Evolutionary conservation across 1,140 invertebrate genomes (phyloP), one percentile per base, ranked within the genome.

Genomic region (Episyrphus balteatus): DNA sequence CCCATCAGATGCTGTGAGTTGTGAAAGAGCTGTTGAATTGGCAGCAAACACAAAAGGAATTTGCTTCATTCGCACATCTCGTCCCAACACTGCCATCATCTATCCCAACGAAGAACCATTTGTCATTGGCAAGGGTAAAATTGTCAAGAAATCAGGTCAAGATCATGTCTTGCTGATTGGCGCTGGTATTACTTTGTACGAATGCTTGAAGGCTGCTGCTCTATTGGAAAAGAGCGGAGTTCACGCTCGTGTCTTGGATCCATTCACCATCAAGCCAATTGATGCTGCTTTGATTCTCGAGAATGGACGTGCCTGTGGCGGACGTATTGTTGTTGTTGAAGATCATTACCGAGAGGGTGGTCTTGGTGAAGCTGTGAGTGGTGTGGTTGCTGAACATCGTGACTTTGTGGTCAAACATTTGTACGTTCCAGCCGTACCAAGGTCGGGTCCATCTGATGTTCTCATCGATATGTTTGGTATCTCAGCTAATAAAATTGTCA

Each of bases 21-120:
- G 83, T 19, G 96, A 99, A 72, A 76, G 92, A 42, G 89, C 95
- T 1, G 83, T 92, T 26, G 95, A 99, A 74, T 62, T 99, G 44
- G 93, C 95, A 14, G 95, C 95, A 47, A 98, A 98, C 64, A 95
- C 86, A 2, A 82, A 85, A 55, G 96, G 96, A 30, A 84, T 99
- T 56, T 94, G 90, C 59, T 99, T 95, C 71, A 93, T 97, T 56
- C 80, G 97, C 52, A 96, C 92, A 33, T 96, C 92, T 31, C 77
- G 97, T 18, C 94, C 96, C 39, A 86, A 85, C 53, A 93, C 90
- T 1, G 66, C 82, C 26, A 79, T 98, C 30, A 68, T 99, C 18
- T 99, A 99, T 68, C 73, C 79, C 32, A 93, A 92, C 63, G 78
- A 94, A 52, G 86, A 94, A 56, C 56, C 70, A 3, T 94, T 99